These are phyloP conservation scores for Spea bombifrons DNA, from an alignment of 2,113 vertebrate species.

Conservation along the genomic window DNA sequence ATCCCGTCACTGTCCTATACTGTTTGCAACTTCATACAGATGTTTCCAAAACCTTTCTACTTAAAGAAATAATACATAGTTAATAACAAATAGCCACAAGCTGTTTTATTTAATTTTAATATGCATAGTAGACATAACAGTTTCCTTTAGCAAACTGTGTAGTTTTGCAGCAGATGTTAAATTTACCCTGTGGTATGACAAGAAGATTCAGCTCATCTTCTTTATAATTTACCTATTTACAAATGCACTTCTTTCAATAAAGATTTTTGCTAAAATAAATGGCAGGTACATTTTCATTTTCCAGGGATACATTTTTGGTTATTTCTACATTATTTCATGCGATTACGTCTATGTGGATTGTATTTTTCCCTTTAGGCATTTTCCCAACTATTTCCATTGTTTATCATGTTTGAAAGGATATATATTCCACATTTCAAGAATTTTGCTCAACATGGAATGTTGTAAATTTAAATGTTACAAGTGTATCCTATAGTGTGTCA, in stretches of 20 bases:
- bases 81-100: constrained; percentile 14
- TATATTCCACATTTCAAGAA: constrained; percentile 27
- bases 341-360: constrained; percentile 10
- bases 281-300: constrained; percentile 2
- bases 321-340: background rate
- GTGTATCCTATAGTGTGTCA: no score
- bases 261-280: constrained; percentile 14
- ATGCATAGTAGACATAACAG: constrained; percentile 25
- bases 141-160: constrained; percentile 28
- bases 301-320: background rate
- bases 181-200: constrained; percentile 33
- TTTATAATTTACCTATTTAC: constrained; percentile 33
- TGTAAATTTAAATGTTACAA: no score
- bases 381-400: constrained; percentile 4
- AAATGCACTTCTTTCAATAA: constrained; percentile 34
- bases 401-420: constrained; percentile 17
- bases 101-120: constrained; percentile 32
- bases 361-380: constrained; percentile 9
- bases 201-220: constrained; percentile 20
- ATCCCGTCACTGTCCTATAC: no score
- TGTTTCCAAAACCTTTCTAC: no score
- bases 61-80: no score
- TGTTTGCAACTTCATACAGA: no score
- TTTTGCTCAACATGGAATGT: constrained; percentile 27
- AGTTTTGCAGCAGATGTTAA: constrained; percentile 36